Evolutionary conservation across 2,888 invertebrate genomes (phyloP).

Genomic region (Eupithecia abbreviata): DNA sequence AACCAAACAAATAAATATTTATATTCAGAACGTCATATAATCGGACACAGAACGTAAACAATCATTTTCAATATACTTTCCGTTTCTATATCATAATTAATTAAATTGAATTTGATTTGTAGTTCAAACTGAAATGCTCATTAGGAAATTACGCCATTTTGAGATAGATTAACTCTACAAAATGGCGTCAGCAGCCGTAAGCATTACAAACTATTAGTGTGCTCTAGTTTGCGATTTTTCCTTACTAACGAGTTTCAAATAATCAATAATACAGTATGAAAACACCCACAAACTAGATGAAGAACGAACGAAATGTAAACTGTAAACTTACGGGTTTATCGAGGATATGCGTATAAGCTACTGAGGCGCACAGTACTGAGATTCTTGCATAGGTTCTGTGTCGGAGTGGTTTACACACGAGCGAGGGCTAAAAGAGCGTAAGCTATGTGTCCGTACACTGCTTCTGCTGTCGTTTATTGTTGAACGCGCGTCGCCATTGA

Average conservation of each 20-base stretch:
- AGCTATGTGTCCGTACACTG: constrained; percentile 35
- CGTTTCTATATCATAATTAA: constrained; percentile 37
- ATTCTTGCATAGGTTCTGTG: constrained; percentile 31
- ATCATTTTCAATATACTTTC: constrained; percentile 43
- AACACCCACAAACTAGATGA: not conserved
- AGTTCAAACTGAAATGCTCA: not conserved
- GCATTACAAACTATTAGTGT: not conserved
- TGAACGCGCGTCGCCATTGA: constrained; percentile 41
- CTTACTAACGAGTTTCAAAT: not conserved
- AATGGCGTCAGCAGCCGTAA: not conserved
- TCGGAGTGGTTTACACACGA: constrained; percentile 14
- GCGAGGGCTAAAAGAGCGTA: constrained; percentile 34
- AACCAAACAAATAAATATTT: constrained; percentile 42
- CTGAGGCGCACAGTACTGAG: constrained; percentile 30
- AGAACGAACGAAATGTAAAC: not conserved
- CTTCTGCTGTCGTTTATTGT: constrained; percentile 28
- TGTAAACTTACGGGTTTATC: not conserved
- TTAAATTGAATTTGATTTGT: not conserved
- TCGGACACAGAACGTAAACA: constrained; percentile 54
- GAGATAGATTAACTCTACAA: not conserved
- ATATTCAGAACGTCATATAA: constrained; percentile 36
- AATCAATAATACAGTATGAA: not conserved
- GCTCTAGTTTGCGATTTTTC: not conserved
- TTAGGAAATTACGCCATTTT: constrained; percentile 8
- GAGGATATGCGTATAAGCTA: constrained; percentile 22